Percentiles rank a stretch among this genome's conserved stretches.
Conservation (phyloP, 2,888 invertebrate species). For the Caenorhabditis imperialis region DNA sequence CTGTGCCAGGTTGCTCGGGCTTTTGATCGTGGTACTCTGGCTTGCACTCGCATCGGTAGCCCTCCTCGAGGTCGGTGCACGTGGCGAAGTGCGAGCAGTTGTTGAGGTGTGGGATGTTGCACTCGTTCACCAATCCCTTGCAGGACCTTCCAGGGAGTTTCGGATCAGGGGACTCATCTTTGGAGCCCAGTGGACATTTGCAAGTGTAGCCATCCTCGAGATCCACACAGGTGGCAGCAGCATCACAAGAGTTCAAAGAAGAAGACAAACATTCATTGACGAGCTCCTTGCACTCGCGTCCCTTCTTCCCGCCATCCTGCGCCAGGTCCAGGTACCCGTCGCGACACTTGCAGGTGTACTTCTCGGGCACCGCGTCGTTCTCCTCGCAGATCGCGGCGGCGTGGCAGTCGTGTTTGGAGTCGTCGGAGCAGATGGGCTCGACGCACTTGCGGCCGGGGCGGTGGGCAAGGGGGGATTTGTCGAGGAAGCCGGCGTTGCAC, state of each 20-base stretch:
- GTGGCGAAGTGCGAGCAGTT: slow-evolving; percentile 75
- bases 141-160: slow-evolving; percentile 69
- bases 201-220: slow-evolving; percentile 72
- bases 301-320: slow-evolving; percentile 34
- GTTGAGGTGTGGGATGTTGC: slow-evolving; percentile 71
- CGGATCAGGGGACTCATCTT: slow-evolving; percentile 71
- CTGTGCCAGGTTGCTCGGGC: slow-evolving; percentile 66
- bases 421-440: slow-evolving; percentile 69
- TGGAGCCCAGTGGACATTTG: slow-evolving; percentile 65
- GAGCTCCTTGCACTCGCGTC: slow-evolving; percentile 65
- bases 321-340: slow-evolving; percentile 85
- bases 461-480: slow-evolving; percentile 59
- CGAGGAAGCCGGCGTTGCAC: slow-evolving; percentile 73
- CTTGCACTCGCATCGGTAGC: slow-evolving; percentile 72
- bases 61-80: slow-evolving; percentile 71
- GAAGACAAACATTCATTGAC: slow-evolving; percentile 72
- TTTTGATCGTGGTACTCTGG: slow-evolving; percentile 72
- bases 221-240: slow-evolving; percentile 66
- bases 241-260: slow-evolving; percentile 70
- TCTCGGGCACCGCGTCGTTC: slow-evolving; percentile 60
- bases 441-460: slow-evolving; percentile 62
- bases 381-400: slow-evolving; percentile 73
- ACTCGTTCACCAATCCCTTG: slow-evolving; percentile 71
- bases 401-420: slow-evolving; percentile 73
- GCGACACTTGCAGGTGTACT: slow-evolving; percentile 85